A percentile compares a stretch with the other conserved stretches of the same genome.
These are phyloP conservation scores for Peucedramus taeniatus DNA, from an alignment of 2,113 vertebrate species.

Conservation along the genomic window DNA sequence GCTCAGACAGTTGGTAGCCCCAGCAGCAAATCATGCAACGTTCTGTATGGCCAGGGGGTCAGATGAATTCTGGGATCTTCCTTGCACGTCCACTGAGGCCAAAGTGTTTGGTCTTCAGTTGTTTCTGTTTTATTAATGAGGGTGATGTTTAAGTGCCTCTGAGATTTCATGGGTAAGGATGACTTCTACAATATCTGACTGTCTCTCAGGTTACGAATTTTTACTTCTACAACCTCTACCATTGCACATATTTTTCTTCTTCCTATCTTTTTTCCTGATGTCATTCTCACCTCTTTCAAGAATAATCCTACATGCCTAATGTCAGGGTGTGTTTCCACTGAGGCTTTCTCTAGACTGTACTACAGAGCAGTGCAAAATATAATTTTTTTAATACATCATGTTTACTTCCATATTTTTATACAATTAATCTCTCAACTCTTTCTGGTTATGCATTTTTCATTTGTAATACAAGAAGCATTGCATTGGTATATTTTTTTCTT, in stretches of 20 bases:
- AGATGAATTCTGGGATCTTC: neutral
- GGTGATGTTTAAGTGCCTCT: slow-evolving; percentile 13
- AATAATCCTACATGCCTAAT: neutral
- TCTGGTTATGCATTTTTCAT: neutral
- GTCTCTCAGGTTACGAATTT: neutral
- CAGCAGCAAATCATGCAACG: neutral
- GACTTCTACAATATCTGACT: neutral
- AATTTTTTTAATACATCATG: neutral
- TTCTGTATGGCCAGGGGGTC: neutral
- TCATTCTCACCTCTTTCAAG: neutral
- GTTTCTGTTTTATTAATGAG: neutral
- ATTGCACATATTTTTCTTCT: neutral
- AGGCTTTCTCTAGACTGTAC: neutral
- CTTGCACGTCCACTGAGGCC: neutral
- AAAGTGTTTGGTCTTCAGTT: neutral
- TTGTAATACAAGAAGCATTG: neutral
- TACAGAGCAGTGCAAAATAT: neutral
- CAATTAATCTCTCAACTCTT: neutral
- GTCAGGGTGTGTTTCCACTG: neutral
- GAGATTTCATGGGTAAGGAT: neutral
- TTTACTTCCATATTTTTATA: neutral
- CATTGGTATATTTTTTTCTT: neutral
- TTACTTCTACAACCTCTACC: neutral
- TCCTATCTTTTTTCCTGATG: neutral
- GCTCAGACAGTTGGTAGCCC: neutral